Base-by-base conservation (phyloP, 2,113 vertebrate genomes). In the Cheilinus undulatus region DNA sequence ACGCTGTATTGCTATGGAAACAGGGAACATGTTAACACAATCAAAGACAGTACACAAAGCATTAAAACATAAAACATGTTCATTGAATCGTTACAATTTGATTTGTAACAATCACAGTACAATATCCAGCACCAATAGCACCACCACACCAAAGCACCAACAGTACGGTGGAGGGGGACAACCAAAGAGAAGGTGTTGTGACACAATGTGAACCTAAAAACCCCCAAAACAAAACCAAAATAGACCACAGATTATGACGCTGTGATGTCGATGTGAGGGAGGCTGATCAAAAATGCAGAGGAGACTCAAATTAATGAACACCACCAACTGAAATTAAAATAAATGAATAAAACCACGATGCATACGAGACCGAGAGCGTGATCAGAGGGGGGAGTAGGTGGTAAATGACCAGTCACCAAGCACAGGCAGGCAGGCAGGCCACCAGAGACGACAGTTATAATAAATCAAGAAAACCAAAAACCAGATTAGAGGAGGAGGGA, bases 391-490 rank as follows among this genome's bases (percentile, higher is more conserved):
- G 71, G 62, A 74, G 80, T 28, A 74, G 81, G 72, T 70, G 84
- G 86, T 82, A 77, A 89, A 93, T 92, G 91, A 92, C 88, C 82
- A 84, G 75, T 87, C 89, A 91, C 90, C 90, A 92, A 91, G 91
- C 92, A 89, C 92, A 93, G 87, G 92, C 93, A 92, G 88, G 86
- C 92, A 93, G 86, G 89, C 91, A 92, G 85, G 73, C 86, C 92
- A 90, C 91, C 91, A 90, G 70, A 83, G 83, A 92, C 86, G 23
- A 92, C 84, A 87, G 72, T 82, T 71, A 83, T 38, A 77, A 78
- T 26, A 59, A 84, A 30, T 68, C 75, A 72, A 53, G 14, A 71
- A 38, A 88, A 84, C 73, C 59, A 74, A 86, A 83, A 81, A 85
- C 56, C 80, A 86, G 85, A 78, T 71, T 56, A 76, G 69, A 69